Evolutionary conservation across 2,888 invertebrate species (phyloP), one percentile per base, ranked within the genome.

Genomic region (Phyllotreta striolata): DNA sequence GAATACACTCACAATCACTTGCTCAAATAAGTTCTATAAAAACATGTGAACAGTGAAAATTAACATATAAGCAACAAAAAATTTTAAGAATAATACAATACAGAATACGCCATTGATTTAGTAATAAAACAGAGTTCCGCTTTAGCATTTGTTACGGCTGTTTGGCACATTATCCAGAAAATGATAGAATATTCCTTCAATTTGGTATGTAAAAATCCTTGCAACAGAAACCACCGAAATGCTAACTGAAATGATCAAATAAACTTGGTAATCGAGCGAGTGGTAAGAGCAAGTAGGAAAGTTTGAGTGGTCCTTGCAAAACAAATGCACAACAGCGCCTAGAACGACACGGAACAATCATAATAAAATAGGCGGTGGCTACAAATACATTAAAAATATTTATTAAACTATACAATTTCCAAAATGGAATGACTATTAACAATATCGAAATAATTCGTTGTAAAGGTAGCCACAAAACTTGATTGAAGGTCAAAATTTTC

Each of bases 291-390:
- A 79, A 77, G 77, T 84, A 86, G 87, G 87, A 87, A 87, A 85
- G 83, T 87, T 90, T 90, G 89, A 90, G 89, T 89, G 89, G 89
- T 90, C 90, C 89, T 90, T 89, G 89, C 88, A 87, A 70, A 83
- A 84, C 84, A 81, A 81, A 83, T 82, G 82, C 81, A 82, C 80
- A 82, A 80, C 80, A 82, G 80, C 80, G 80, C 79, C 80, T 79
- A 79, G 77, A 79, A 80, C 81, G 81, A 82, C 80, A 81, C 75
- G 75, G 72, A 78, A 78, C 76, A 77, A 73, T 70, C 71, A 72
- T 66, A 68, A 69, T 66, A 65, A 64, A 68, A 62, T 55, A 65
- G 35, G 37, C 52, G 35, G 43, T 52, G 41, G 37, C 43, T 54
- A 43, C 52, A 67, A 63, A 68, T 70, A 70, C 66, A 8, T 13